Conservation (phyloP, 2,797 vertebrate species). For the Tadarida brasiliensis region DNA sequence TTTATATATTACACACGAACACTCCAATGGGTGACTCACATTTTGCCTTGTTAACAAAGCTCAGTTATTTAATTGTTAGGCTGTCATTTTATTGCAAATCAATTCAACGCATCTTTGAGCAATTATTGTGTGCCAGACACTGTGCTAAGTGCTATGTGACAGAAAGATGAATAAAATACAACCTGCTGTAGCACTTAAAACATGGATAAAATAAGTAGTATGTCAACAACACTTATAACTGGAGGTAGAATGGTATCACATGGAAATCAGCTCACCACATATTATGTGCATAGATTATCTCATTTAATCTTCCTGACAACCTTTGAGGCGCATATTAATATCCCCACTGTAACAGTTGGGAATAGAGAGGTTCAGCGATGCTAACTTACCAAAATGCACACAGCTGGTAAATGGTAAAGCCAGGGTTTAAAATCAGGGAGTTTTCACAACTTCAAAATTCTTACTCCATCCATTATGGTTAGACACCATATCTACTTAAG, state of each 20-base stretch:
- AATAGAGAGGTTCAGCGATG: not conserved
- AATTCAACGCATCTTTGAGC: not conserved
- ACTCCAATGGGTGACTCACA: not conserved
- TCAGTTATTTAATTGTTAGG: not conserved
- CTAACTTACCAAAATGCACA: not conserved
- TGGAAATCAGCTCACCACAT: not conserved
- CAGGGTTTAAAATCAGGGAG: not conserved
- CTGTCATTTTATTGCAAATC: constrained; percentile 37
- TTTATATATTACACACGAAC: not conserved
- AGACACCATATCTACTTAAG: not conserved
- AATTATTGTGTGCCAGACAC: constrained; percentile 34
- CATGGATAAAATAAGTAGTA: constrained; percentile 45
- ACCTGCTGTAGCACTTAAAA: not conserved
- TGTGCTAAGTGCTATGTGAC: not conserved
- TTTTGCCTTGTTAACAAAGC: not conserved
- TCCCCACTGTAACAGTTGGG: not conserved
- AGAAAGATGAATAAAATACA: constrained; percentile 6
- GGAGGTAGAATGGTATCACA: not conserved
- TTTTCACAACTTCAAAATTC: constrained; percentile 5
- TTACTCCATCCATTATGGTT: not conserved
- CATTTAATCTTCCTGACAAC: constrained; percentile 25
- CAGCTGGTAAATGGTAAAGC: not conserved
- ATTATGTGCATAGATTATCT: not conserved
- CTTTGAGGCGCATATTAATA: not conserved
- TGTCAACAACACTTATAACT: not conserved